Evolutionary conservation across 92 coral and sea anemone genomes (phyloP), one percentile per base, ranked within the genome.

Genomic region (Metridium senile): DNA sequence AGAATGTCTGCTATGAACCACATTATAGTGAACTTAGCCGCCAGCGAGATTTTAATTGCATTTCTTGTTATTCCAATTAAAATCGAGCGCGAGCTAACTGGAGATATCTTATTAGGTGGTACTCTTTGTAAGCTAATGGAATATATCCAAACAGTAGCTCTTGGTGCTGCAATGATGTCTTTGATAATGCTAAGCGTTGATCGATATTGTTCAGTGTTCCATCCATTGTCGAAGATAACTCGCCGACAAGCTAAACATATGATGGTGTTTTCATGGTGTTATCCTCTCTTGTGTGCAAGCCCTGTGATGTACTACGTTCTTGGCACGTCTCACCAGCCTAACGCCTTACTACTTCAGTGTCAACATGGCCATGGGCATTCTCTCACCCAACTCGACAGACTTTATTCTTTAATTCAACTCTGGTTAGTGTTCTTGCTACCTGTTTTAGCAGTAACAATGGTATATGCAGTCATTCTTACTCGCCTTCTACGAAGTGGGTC

Each of bases 1-100:
- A 86, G 97, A 27, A 87, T 87, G 89, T 89, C 90, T 6, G 99
- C 99, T 19, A 96, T 96, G 99, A 96, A 96, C 78, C 89, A 88
- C 43, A 75, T 96, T 68, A 96, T 96, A 70, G 97, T 96, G 46
- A 96, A 96, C 81, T 68, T 93, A 31, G 93, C 99, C n/a, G 79
- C 93, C 35, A 97, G 96, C 25, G 99, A 96, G 58, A 66, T 93
- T 22, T 83, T 88, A 2, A 77, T 96, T 0, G 93, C 93, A 0
- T 58, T 76, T 9, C 73, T 92, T 19, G 99, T 83, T 13, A 80
- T 96, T 16, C 99, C 99, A 3, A 83, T 90, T 33, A 91, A 87
- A 63, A 93, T 96, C 23, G 88, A 93, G 43, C 82, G 81, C 30
- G 90, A 89, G 62, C 79, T 96, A 25, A n/a, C 85, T 6, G 99